Conservation (phyloP, 92 coral and sea anemone species). For the Ricordea florida region DNA sequence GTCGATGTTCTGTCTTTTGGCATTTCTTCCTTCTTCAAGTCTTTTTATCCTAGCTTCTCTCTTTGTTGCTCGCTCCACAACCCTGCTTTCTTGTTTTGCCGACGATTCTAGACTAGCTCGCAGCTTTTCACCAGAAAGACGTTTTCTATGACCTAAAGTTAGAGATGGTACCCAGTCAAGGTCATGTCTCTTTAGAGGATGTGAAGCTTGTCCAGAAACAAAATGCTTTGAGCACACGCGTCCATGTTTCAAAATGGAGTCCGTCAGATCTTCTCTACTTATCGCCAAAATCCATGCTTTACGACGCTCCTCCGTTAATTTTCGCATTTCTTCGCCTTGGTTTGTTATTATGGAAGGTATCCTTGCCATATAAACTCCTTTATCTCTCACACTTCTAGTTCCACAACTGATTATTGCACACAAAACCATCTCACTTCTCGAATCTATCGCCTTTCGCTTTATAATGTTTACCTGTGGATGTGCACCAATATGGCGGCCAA, state of each 20-base stretch:
- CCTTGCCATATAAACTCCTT: no score
- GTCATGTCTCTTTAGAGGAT: conserved; percentile 9
- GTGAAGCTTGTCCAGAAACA: conserved; percentile 31
- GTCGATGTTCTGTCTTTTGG: neutral
- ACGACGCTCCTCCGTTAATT: no score
- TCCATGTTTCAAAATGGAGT: conserved; percentile 7
- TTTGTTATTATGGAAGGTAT: no score
- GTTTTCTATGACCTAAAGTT: conserved; percentile 26
- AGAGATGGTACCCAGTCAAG: conserved; percentile 39
- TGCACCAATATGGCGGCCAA: no score
- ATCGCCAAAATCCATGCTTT: conserved; percentile 41
- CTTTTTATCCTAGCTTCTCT: neutral
- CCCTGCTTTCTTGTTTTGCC: neutral
- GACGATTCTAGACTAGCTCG: neutral
- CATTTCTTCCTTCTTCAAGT: neutral
- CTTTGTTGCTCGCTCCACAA: neutral
- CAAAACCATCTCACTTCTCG: no score
- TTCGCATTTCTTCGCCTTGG: no score
- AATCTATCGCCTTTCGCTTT: no score
- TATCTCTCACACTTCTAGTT: no score
- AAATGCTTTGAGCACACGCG: conserved; percentile 42
- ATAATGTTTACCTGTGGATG: no score
- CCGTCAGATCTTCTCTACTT: conserved; percentile 34
- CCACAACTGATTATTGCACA: no score
- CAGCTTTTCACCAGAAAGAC: neutral